Percentiles rank a stretch among this genome's conserved stretches.
These are phyloP conservation scores for Crepidodera aurea DNA, from an alignment of 2,888 invertebrate species.

Conservation along the genomic window DNA sequence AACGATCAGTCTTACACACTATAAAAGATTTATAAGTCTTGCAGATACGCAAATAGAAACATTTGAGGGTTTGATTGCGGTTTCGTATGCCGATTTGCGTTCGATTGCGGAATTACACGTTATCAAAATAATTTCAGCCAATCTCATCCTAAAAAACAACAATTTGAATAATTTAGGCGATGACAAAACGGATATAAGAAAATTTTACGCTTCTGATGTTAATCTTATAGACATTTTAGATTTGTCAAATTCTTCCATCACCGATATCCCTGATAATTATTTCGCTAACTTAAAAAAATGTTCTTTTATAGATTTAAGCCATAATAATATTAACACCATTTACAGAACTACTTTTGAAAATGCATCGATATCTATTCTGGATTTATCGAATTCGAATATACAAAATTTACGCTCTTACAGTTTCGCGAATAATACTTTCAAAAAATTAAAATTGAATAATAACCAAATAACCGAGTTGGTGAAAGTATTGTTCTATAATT, in stretches of 20 bases:
- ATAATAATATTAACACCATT: background rate
- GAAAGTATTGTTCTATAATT: background rate
- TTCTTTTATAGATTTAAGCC: background rate
- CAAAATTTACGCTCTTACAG: background rate
- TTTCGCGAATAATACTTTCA: background rate
- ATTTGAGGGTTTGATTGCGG: too few species aligned
- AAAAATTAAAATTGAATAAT: background rate
- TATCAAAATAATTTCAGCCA: background rate
- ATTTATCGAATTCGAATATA: slow-evolving; percentile 5
- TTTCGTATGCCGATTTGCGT: too few species aligned
- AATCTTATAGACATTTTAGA: background rate
- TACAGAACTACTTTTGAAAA: background rate
- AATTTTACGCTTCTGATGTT: background rate
- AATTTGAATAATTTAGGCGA: background rate
- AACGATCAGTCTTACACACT: background rate
- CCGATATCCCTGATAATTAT: background rate
- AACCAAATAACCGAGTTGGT: background rate
- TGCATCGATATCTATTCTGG: background rate
- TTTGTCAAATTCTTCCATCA: slow-evolving; percentile 3
- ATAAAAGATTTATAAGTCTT: background rate
- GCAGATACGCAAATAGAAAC: background rate
- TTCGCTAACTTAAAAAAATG: background rate
- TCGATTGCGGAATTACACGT: background rate
- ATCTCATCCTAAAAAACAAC: background rate
- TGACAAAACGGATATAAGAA: background rate